Percentiles rank a stretch among this genome's conserved stretches.
These are phyloP conservation scores for Drosophila ochracea DNA, from an alignment of 2,888 invertebrate genomes.

Conservation along the genomic window DNA sequence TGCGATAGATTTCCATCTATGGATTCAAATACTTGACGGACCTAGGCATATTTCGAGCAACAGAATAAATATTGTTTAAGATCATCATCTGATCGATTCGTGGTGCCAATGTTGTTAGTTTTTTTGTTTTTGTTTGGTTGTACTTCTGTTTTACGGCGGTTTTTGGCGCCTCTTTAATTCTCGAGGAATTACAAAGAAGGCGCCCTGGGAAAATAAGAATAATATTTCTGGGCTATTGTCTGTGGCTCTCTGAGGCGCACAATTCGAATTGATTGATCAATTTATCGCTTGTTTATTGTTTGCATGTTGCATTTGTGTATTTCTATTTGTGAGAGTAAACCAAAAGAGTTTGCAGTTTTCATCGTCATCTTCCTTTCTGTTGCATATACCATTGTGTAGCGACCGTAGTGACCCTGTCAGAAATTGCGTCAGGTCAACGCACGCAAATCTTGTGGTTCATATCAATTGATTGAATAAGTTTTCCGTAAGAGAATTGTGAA, in stretches of 20 bases:
- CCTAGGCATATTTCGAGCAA: slow-evolving; percentile 13
- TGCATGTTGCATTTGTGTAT: slow-evolving; percentile 52
- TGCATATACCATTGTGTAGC: slow-evolving; percentile 10
- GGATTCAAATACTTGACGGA: slow-evolving; percentile 1
- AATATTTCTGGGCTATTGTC: slow-evolving; percentile 83
- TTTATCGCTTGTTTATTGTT: slow-evolving; percentile 73
- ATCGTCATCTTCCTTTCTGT: slow-evolving; percentile 14
- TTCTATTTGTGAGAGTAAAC: slow-evolving; percentile 69
- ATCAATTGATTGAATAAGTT: slow-evolving; percentile 63
- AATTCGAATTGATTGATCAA: slow-evolving; percentile 60
- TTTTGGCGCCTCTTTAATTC: slow-evolving; percentile 73
- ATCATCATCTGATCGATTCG: slow-evolving; percentile 44
- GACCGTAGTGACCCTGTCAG: slow-evolving; percentile 31
- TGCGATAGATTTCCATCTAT: neutral
- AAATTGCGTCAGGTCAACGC: slow-evolving; percentile 73
- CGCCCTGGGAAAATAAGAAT: slow-evolving; percentile 69
- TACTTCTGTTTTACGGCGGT: slow-evolving; percentile 70
- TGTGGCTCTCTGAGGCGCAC: slow-evolving; percentile 57
- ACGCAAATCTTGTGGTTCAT: slow-evolving; percentile 75
- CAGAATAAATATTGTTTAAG: slow-evolving; percentile 15
- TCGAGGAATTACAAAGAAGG: slow-evolving; percentile 71
- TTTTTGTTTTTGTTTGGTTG: slow-evolving; percentile 59
- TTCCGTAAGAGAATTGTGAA: slow-evolving; percentile 76
- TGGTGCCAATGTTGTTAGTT: slow-evolving; percentile 56
- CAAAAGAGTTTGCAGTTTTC: slow-evolving; percentile 70